Evolutionary conservation across 2,888 invertebrate genomes (phyloP), one percentile per base, ranked within the genome.

Genomic region (Helleia helle): DNA sequence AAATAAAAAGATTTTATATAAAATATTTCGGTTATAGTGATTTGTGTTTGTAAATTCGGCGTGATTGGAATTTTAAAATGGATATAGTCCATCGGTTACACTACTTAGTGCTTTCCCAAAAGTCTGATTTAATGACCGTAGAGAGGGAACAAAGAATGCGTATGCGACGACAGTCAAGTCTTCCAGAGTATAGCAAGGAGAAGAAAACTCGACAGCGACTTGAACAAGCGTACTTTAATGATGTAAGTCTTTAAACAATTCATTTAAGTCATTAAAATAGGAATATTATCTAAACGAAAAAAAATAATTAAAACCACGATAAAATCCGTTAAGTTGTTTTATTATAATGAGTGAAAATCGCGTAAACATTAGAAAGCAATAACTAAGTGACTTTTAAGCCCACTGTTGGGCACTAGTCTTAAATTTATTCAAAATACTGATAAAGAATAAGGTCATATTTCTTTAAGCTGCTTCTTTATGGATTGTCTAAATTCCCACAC

Each of bases 61-160:
- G 8, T 26, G 8, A 28, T 34, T n/a, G n/a, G n/a, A n/a, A n/a
- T n/a, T n/a, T n/a, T n/a, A 55, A 41, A 40, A 86, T 86, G 86
- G 86, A 86, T 68, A 63, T 86, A 50, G 81, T 86, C 44, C 85
- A 86, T 56, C 71, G 81, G 26, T 56, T 86, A 49, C 86, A 86
- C 54, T 86, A 86, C 54, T 62, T 86, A 48, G 84, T 86, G 54
- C 56, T 86, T 26, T 75, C 85, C 1, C 86, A 86, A 59, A 86
- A 85, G 53, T 83, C 83, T 13, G 86, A 86, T 56, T 59, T 86
- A 45, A 73, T 85, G 81, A 84, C 81, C 1, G 79, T 85, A 76
- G 86, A 85, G 36, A 60, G 84, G 40, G 85, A 84, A 52, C 81
- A 85, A 53, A 65, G 81, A 48, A 59, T 77, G 68, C 70, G 81